Evolutionary conservation across 2,888 invertebrate genomes (phyloP), one percentile per base, ranked within the genome.

Genomic region (Athripsodes cinereus): DNA sequence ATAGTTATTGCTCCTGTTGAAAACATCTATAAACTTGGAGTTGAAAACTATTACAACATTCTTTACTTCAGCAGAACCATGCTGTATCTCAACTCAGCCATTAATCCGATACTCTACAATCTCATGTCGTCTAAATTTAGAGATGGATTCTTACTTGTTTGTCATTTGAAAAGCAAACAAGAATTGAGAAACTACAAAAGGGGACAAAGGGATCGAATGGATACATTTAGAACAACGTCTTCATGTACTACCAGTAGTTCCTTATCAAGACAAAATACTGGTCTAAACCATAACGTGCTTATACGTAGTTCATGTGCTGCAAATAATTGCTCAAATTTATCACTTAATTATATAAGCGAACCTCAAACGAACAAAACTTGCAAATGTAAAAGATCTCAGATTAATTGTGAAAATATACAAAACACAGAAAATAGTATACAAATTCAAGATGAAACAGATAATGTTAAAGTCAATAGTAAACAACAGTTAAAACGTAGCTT

Each of bases 101-200:
- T 92, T 65, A 94, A 95, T 73, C 94, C 94, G 1, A 88, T 94
- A 65, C 76, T 95, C n/a, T 95, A 95, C 71, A 94, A 93, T 71
- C 76, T 94, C 63, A 92, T 94, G 88, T 92, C 92, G 46, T 90
- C 92, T 2, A 93, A 92, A 74, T 95, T 95, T 69, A 84, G 94
- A 2, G 82, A 85, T 57, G 91, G 90, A 1, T 92, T 92, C 67
- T 78, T 86, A 57, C 82, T 81, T 67, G 79, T 90, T 0, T 88
- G 85, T 46, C 77, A 81, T 64, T 78, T 77, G 57, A 78, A 74
- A 57, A 74, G 74, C 53, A 73, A 73, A n/a, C 66, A 69, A 16
- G 72, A 71, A 48, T 68, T 67, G 49, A 70, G 74, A 44, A 75
- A 75, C 58, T 74, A 77, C 57, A 74, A 76, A 62, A 69, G 76